These are phyloP conservation scores for Oncorhynchus clarkii DNA, from an alignment of 2,113 vertebrate species.

Conservation along the genomic window DNA sequence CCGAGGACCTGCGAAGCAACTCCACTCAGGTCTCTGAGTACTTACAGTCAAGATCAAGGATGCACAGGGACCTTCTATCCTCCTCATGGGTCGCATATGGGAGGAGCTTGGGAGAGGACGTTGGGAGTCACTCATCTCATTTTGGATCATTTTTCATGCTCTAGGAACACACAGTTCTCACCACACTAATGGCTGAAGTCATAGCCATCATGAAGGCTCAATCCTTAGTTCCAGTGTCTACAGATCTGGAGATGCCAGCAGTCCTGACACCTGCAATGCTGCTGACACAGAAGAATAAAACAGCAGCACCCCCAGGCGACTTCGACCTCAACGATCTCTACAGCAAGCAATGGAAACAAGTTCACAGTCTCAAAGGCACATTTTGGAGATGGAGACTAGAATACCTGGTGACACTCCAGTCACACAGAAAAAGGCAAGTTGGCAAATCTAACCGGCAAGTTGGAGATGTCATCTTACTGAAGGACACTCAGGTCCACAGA, in stretches of 20 bases:
- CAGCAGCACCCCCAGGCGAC: background rate
- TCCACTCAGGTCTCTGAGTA: too few species aligned
- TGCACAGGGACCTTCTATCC: too few species aligned
- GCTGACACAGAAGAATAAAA: background rate
- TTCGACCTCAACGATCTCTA: background rate
- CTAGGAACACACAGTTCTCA: background rate
- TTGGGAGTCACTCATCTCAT: too few species aligned
- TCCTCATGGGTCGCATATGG: too few species aligned
- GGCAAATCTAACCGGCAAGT: background rate
- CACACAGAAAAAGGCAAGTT: background rate
- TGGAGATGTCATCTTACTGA: background rate
- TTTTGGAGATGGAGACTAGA: constrained; percentile 14
- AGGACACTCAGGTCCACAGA: background rate
- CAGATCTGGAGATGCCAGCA: background rate
- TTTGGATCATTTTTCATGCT: too few species aligned
- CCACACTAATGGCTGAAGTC: background rate
- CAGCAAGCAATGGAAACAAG: background rate
- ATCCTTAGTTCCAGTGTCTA: constrained; percentile 6
- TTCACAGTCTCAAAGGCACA: constrained; percentile 5
- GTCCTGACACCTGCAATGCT: background rate
- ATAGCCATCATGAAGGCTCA: constrained; percentile 6
- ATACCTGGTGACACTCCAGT: background rate
- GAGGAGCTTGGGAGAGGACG: too few species aligned
- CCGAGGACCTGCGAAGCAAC: too few species aligned
- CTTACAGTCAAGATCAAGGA: too few species aligned